Percentiles rank a stretch among this genome's conserved stretches.
Conservation (phyloP, 1,140 invertebrate species). For the Heliothis virescens region DNA sequence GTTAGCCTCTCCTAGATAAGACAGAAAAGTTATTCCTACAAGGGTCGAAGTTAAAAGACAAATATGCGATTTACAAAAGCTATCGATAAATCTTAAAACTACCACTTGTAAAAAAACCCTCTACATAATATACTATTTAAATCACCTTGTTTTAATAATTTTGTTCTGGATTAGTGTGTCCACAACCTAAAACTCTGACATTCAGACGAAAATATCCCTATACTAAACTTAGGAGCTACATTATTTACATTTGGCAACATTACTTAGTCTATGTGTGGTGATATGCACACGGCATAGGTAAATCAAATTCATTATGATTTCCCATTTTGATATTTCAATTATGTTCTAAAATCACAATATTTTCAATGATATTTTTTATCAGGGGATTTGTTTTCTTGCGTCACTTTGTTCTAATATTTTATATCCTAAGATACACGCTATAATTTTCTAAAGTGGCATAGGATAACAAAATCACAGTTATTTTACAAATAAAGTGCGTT, state of each 20-base stretch:
- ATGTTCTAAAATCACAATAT: conserved; percentile 76
- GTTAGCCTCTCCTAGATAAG: background rate
- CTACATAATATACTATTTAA: conserved; percentile 3
- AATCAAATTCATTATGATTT: conserved; percentile 66
- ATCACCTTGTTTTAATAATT: background rate
- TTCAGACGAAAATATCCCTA: conserved; percentile 65
- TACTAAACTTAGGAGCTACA: conserved; percentile 58
- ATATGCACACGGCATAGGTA: conserved; percentile 80
- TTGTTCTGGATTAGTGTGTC: conserved; percentile 55
- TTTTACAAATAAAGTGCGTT: conserved; percentile 46
- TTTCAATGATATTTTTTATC: conserved; percentile 66
- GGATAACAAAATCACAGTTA: conserved; percentile 43
- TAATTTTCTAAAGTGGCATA: background rate
- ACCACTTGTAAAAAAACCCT: background rate
- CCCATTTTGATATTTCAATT: conserved; percentile 77
- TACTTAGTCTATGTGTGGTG: conserved; percentile 81
- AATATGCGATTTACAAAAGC: conserved; percentile 27
- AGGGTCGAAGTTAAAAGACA: background rate
- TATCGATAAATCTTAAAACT: background rate
- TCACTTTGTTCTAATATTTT: background rate
- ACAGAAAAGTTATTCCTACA: conserved; percentile 14
- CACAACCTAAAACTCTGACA: conserved; percentile 70
- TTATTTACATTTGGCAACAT: conserved; percentile 84
- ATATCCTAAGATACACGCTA: background rate
- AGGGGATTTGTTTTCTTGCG: conserved; percentile 31